Evolutionary conservation across 2,797 vertebrate genomes (phyloP).

Genomic region (Synanceia verrucosa): DNA sequence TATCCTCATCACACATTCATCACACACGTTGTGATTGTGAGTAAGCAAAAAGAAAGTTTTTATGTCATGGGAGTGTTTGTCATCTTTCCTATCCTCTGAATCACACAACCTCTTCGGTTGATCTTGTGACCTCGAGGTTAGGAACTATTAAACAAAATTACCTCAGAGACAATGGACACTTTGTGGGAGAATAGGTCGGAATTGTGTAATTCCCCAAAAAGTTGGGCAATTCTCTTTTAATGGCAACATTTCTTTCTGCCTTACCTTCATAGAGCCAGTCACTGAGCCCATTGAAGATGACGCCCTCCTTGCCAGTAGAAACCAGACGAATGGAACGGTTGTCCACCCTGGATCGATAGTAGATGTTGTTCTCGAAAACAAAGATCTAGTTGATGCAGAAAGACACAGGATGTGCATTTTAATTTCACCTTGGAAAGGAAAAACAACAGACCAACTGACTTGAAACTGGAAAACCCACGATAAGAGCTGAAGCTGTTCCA

Average conservation of each 20-base stretch:
- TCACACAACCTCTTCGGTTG: neutral
- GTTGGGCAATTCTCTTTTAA: neutral
- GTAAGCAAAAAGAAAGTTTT: neutral
- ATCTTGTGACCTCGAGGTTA: neutral
- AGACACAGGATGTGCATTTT: neutral
- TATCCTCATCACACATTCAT: too few relatives aligned
- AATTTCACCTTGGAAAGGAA: neutral
- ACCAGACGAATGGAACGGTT: constrained; percentile 97
- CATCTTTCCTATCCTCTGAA: neutral
- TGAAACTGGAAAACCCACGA: neutral
- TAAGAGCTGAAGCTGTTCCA: neutral
- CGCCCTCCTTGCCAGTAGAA: constrained; percentile 94
- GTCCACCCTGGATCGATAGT: constrained; percentile 94
- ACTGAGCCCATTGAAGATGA: constrained; percentile 96
- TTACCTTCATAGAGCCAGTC: constrained; percentile 99
- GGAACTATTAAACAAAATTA: neutral
- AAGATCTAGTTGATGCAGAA: constrained; percentile 85
- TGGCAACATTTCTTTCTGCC: neutral
- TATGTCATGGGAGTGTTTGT: neutral
- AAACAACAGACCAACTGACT: neutral
- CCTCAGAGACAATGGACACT: neutral
- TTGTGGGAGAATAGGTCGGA: too few relatives aligned
- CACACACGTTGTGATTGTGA: too few relatives aligned
- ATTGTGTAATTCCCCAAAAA: neutral
- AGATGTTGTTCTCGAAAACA: constrained; percentile 99